Percentiles rank a stretch among this genome's conserved stretches.
These are phyloP conservation scores for Formica selysi DNA, from an alignment of 1,140 invertebrate species.

Conservation along the genomic window DNA sequence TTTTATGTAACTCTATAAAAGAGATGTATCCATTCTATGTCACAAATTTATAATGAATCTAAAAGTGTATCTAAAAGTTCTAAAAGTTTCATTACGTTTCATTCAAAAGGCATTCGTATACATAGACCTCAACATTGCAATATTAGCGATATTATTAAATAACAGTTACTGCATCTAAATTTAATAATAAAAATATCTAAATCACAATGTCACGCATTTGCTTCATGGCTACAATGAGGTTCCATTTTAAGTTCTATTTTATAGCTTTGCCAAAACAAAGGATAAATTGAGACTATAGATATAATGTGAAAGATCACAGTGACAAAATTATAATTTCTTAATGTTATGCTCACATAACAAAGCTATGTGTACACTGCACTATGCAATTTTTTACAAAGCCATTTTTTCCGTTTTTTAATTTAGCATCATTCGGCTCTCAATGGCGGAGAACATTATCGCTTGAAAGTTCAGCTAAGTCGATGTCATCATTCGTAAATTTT, in stretches of 20 bases:
- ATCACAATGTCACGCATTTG: constrained; percentile 80
- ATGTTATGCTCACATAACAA: constrained; percentile 54
- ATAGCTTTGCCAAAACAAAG: constrained; percentile 56
- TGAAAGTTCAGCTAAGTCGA: constrained; percentile 32
- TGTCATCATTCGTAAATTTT: constrained; percentile 46
- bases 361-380: constrained; percentile 50
- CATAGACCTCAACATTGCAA: constrained; percentile 75
- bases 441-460: constrained; percentile 42
- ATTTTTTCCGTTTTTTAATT: constrained; percentile 37
- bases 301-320: constrained; percentile 67
- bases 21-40: constrained; percentile 27
- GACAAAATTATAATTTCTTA: constrained; percentile 66
- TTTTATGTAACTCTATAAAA: not conserved
- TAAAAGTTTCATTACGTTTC: constrained; percentile 73
- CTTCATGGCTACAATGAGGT: constrained; percentile 67
- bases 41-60: constrained; percentile 3
- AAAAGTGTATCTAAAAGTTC: constrained; percentile 35
- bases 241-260: constrained; percentile 74
- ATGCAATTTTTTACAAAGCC: constrained; percentile 71
- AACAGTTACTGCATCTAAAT: constrained; percentile 83
- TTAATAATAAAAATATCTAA: constrained; percentile 83
- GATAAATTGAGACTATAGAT: constrained; percentile 46
- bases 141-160: constrained; percentile 82
- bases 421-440: constrained; percentile 68
- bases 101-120: constrained; percentile 73